phyloP scores from a whole-genome alignment of 2,797 vertebrate species.

The Macropodus opercularis region DNA sequence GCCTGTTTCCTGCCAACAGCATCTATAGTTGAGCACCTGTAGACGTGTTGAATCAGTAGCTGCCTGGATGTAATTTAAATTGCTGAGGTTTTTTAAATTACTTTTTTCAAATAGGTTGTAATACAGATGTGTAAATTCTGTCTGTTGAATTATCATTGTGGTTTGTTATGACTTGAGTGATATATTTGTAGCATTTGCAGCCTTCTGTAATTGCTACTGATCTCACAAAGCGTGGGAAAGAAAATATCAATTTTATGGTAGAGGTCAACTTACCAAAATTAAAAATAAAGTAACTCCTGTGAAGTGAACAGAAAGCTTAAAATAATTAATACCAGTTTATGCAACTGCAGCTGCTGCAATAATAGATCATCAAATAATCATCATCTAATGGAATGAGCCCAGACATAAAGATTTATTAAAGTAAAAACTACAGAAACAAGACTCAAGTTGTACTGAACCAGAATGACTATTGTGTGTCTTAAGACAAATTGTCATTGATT shows the following conservation, averaged over 20 bases:
- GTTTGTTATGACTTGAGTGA: conserved; percentile 13
- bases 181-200: conserved; percentile 4
- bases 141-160: neutral
- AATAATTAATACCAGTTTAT: too few species aligned
- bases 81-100: conserved; percentile 9
- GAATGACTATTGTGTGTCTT: conserved; percentile 5
- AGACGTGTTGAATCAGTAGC: conserved; percentile 71
- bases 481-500: neutral
- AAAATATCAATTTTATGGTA: too few species aligned
- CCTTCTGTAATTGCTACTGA: neutral
- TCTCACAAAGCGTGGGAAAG: neutral
- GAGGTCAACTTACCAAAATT: too few species aligned
- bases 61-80: conserved; percentile 42
- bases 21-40: conserved; percentile 26
- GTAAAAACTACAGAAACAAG: conserved; percentile 1
- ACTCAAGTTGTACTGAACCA: conserved; percentile 8
- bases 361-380: too few species aligned
- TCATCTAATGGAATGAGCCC: too few species aligned
- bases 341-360: too few species aligned
- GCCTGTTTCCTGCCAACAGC: conserved; percentile 40
- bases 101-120: conserved; percentile 2
- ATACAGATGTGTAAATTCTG: neutral
- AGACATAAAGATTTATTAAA: neutral
- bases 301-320: too few species aligned
- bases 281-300: too few species aligned